These are phyloP conservation scores for Eubasilissa regina DNA, from an alignment of 1,140 invertebrate genomes.

Conservation along the genomic window DNA sequence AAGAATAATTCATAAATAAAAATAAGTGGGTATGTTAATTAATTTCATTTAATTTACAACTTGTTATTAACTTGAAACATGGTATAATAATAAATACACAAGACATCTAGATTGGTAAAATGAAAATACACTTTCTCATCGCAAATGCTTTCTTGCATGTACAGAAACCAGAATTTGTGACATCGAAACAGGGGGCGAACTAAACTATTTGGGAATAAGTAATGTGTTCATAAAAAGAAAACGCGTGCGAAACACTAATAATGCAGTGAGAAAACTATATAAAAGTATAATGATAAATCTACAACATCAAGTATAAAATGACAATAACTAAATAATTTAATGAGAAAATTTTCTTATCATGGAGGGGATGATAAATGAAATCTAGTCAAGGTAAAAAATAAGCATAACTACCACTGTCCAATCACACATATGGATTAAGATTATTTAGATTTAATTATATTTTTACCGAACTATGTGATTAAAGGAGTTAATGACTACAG, in stretches of 20 bases:
- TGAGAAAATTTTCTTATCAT: too few relatives aligned
- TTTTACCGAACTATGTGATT: too few relatives aligned
- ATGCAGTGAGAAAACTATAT: constrained; percentile 4
- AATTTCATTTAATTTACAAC: too few relatives aligned
- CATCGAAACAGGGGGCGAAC: neutral
- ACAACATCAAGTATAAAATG: neutral
- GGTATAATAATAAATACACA: constrained; percentile 42
- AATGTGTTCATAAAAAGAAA: constrained; percentile 29
- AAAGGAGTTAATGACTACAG: too few relatives aligned
- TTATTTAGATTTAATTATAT: too few relatives aligned
- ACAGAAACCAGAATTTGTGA: too few relatives aligned
- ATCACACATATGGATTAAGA: too few relatives aligned
- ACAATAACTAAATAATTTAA: neutral
- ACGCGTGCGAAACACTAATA: constrained; percentile 15
- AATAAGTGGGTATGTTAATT: constrained; percentile 34
- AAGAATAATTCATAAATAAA: constrained; percentile 62
- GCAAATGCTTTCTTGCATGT: too few relatives aligned
- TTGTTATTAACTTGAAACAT: neutral
- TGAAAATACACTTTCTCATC: neutral
- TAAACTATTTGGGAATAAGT: constrained; percentile 1
- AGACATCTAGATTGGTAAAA: constrained; percentile 44
- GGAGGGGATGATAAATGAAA: too few relatives aligned
- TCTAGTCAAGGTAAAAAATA: too few relatives aligned
- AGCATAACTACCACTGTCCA: too few relatives aligned
- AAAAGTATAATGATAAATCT: neutral